Base-by-base conservation (phyloP, 2,888 invertebrate genomes). In the Dione juno region DNA sequence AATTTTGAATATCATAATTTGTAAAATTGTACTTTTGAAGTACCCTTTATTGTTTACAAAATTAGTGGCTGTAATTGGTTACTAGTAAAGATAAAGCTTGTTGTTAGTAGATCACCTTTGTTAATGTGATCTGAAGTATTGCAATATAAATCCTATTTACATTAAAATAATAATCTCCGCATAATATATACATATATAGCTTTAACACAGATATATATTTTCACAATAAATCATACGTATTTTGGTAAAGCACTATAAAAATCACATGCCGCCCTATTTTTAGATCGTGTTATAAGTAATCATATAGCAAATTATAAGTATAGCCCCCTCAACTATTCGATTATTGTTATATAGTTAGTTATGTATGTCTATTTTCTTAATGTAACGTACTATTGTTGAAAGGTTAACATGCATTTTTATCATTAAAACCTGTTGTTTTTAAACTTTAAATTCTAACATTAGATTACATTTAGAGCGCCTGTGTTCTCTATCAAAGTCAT, bases 111-210 rank as follows among this genome's bases (percentile, higher is more conserved):
- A 78, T 82, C 78, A 43, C 59, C 90, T 92, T 92, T 92, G 92
- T 92, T 92, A 90, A 84, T 92, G 93, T 91, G 92, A 92, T 92
- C 89, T 91, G 92, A 92, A 91, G 91, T 78, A 78, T 80, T 78
- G 75, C 74, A 75, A 77, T 77, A 69, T 75, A 72, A 69, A 71
- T 74, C 64, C 58, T 66, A 66, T 71, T 71, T 71, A 64, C 69
- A 57, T 57, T 57, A 65, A 21, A 54, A 72, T 28, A 77, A 78
- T 75, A 72, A 74, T 79, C 79, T 80, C 80, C 79, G 74, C 80
- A 77, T 61, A 73, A 58, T 67, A 48, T 67, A 48, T 66, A 66
- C 28, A 28, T 28, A 5, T 50, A 64, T 71, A 87, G 87, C 88
- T 88, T 88, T 89, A 89, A 81, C 83, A 85, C 83, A 82, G 79